phyloP scores from a whole-genome alignment of 2,113 vertebrate species.

The Amphiprion percula region DNA sequence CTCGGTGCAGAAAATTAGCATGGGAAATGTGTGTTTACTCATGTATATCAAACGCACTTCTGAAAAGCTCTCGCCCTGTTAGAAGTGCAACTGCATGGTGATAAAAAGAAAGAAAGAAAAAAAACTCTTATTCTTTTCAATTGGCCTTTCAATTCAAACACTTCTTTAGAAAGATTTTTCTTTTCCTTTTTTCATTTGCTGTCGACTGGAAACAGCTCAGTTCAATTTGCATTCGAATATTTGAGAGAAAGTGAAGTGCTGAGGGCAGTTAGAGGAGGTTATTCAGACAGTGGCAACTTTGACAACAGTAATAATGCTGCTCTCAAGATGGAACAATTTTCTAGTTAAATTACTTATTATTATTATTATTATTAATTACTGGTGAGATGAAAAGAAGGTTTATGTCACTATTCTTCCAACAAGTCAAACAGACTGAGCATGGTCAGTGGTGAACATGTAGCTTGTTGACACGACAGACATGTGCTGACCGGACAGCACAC shows the following conservation, averaged over 20 bases:
- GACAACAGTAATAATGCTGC: constrained; percentile 5
- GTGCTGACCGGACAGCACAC: constrained; percentile 21
- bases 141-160: constrained; percentile 41
- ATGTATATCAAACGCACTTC: constrained; percentile 66
- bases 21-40: constrained; percentile 70
- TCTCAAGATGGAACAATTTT: constrained; percentile 1
- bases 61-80: constrained; percentile 48
- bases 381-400: not conserved
- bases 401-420: not conserved
- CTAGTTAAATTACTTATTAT: not conserved
- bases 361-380: too few species aligned
- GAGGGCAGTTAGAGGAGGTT: constrained; percentile 1
- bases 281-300: constrained; percentile 3
- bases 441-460: constrained; percentile 7
- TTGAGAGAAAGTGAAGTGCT: constrained; percentile 24
- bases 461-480: constrained; percentile 32
- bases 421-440: not conserved
- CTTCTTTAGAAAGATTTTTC: constrained; percentile 17
- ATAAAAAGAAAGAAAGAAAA: constrained; percentile 22
- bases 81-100: constrained; percentile 15
- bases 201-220: constrained; percentile 1
- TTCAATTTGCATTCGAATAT: constrained; percentile 58
- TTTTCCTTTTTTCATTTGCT: not conserved
- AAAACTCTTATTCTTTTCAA: constrained; percentile 34
- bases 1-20: constrained; percentile 52